A percentile compares a stretch with the other conserved stretches of the same genome.
Conservation (phyloP, 2,113 vertebrate species). For the Melanerpes formicivorus region DNA sequence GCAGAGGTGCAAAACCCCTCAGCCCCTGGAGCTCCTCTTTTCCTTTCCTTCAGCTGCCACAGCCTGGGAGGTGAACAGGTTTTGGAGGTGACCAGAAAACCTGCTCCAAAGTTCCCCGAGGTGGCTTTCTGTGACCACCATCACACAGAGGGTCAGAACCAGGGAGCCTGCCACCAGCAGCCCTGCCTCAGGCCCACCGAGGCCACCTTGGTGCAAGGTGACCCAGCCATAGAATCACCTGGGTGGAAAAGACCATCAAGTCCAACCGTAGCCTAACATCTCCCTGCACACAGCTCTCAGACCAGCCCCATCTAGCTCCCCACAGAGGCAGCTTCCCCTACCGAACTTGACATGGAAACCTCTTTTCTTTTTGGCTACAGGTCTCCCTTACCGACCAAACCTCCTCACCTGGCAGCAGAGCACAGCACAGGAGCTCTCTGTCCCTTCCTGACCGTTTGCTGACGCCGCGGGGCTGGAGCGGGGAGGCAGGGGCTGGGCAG, state of each 20-base stretch:
- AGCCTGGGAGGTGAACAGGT: too few species aligned
- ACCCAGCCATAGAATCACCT: not conserved
- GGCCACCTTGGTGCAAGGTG: not conserved
- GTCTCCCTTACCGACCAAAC: not conserved
- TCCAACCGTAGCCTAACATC: too few species aligned
- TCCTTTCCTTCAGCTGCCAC: not conserved
- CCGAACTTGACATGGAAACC: not conserved
- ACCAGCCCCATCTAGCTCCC: not conserved
- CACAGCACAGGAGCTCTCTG: not conserved
- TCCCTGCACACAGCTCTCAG: too few species aligned
- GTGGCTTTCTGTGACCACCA: not conserved
- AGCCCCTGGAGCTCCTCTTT: not conserved
- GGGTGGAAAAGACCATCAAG: too few species aligned
- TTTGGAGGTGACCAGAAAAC: not conserved
- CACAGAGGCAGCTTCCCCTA: not conserved
- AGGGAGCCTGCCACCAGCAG: not conserved
- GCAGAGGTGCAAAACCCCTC: not conserved
- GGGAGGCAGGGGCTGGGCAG: not conserved
- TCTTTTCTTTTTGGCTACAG: not conserved
- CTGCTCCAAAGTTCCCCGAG: not conserved
- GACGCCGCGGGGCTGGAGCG: not conserved
- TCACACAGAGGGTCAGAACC: fast-evolving
- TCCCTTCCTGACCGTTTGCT: not conserved
- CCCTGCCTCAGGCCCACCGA: not conserved
- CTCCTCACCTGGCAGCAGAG: not conserved